phyloP scores from a whole-genome alignment of 1,140 invertebrate genomes.

The Subanguina moxae region DNA sequence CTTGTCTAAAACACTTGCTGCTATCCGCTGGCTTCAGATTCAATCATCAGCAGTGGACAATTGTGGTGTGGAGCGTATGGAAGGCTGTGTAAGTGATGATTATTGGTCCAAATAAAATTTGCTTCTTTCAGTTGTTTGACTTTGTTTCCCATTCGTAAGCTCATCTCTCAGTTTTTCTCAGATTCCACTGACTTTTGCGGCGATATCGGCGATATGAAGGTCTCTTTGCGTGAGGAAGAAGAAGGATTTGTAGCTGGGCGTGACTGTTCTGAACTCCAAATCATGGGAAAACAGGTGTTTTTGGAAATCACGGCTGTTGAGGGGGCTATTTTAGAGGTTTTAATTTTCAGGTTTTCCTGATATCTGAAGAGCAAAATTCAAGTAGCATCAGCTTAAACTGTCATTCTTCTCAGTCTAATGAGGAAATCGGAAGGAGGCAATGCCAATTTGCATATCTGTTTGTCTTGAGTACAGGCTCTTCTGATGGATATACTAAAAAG shows the following conservation, averaged over 20 bases:
- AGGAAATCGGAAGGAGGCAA: neutral
- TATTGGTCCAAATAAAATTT: neutral
- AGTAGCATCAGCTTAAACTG: too few species aligned
- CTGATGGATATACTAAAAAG: neutral
- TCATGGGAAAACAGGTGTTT: neutral
- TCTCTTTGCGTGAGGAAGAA: neutral
- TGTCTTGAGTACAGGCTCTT: neutral
- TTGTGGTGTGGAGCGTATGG: constrained; percentile 14
- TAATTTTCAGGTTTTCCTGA: neutral
- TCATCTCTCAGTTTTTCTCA: constrained; percentile 20
- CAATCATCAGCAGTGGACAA: constrained; percentile 9
- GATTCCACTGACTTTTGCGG: constrained; percentile 23
- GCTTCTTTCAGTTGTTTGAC: constrained; percentile 19
- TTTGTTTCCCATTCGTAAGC: constrained; percentile 20
- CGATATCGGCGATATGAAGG: constrained; percentile 25
- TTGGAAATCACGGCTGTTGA: constrained; percentile 6
- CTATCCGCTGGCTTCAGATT: constrained; percentile 19
- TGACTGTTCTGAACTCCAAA: constrained; percentile 11
- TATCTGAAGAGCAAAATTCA: too few species aligned
- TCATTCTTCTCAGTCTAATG: neutral
- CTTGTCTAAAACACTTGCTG: constrained; percentile 25
- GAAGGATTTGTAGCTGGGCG: neutral
- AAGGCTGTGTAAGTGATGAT: constrained; percentile 14
- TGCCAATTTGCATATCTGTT: constrained; percentile 21
- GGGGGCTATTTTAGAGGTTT: neutral